Base-by-base conservation (phyloP, 2,113 vertebrate species). In the Pseudorhombus dupliciocellatus region DNA sequence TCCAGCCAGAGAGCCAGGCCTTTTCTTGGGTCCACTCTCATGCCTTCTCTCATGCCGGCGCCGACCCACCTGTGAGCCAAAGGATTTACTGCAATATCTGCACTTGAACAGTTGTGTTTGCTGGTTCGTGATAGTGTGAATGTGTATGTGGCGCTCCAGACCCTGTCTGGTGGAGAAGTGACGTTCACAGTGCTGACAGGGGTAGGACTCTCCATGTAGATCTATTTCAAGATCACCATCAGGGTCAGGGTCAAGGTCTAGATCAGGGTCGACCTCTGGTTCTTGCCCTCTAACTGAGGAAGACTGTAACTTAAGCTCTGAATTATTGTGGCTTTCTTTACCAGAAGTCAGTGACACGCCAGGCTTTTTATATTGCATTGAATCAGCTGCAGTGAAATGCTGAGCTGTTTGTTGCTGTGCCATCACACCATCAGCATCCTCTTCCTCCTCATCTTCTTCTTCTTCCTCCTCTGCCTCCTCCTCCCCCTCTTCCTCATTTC, bases 101-200 rank as follows among this genome's bases (percentile, higher is more conserved):
- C 98, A 99, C 77, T 95, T 97, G 89, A 98, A 99, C 16, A 92
- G 83, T 73, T 92, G 96, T 50, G 95, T 94, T 0, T 97, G 96
- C 80, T 85, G 95, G 66, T 95, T 84, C 1, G 93, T 93, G 2
- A 95, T 94, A 20, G 95, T 91, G 0, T 99, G 98, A 86, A 98
- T 98, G 73, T 98, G 96, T 89, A 94, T 94, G 83, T 99, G 97
- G 10, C 96, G 96, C 46, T 99, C 97, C 0, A 99, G 93, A 7
- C 97, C 97, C 56, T 99, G 96, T 84, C 96, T 98, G 28, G 97
- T 98, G 22, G 95, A 94, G 10, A 99, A 99, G 79, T 95, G 96
- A 51, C 96, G 93, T 76, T 99, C 97, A 28, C 98, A 98, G 37
- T 98, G 96, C 70, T 95, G 96, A 84, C 98, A 99, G 9, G 95